These are phyloP conservation scores for Halcyon malimbica DNA, from an alignment of 2,113 vertebrate species.

Conservation along the genomic window DNA sequence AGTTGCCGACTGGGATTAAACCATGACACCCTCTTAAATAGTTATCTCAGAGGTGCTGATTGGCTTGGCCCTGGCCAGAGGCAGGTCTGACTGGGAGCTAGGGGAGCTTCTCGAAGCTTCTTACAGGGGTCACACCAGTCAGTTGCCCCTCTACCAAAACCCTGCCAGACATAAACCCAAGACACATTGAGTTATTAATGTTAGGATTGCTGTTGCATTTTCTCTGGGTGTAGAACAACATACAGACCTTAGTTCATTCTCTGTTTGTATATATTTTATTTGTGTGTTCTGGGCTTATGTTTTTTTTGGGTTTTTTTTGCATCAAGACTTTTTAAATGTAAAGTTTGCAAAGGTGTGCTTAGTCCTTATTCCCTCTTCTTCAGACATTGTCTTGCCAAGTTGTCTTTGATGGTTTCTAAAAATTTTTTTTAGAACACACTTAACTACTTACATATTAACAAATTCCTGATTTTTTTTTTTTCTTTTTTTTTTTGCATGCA, in stretches of 20 bases:
- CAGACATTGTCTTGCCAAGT: background rate
- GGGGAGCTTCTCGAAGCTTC: no score
- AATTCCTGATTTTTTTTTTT: background rate
- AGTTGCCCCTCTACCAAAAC: no score
- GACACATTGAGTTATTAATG: background rate
- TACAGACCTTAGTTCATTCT: background rate
- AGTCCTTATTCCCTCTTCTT: background rate
- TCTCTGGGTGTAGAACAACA: background rate
- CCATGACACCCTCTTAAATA: no score
- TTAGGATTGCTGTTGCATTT: background rate
- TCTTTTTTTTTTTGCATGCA: background rate
- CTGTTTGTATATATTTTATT: background rate
- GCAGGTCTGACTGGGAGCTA: no score
- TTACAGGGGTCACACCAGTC: no score
- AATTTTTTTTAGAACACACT: background rate
- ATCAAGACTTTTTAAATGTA: background rate
- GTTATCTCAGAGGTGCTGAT: no score
- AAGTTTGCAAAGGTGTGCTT: background rate
- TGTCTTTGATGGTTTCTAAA: background rate
- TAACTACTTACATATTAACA: background rate
- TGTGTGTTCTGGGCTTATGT: background rate
- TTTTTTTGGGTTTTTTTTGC: background rate
- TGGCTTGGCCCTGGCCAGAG: no score
- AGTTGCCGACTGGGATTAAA: no score
- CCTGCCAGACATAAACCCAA: no score